Conservation (phyloP, 2,113 vertebrate genomes). For the Pseudorasbora parva region DNA sequence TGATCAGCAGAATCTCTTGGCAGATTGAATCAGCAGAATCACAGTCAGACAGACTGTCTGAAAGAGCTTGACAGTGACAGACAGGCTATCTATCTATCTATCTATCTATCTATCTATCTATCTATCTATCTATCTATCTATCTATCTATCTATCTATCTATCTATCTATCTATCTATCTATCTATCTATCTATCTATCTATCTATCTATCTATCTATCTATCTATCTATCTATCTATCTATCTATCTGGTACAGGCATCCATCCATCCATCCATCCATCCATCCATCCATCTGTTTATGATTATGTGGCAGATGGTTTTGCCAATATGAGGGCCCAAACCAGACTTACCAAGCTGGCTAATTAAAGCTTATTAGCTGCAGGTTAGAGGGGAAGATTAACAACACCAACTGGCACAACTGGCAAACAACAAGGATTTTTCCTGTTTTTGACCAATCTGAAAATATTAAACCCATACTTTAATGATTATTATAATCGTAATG, state of each 20-base stretch:
- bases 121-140: constrained; percentile 14
- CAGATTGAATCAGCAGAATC: constrained; percentile 9
- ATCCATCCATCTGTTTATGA: background rate
- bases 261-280: background rate
- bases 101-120: constrained; percentile 7
- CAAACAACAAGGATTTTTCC: constrained; percentile 52
- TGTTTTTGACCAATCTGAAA: constrained; percentile 32
- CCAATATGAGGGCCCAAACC: background rate
- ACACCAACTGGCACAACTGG: constrained; percentile 12
- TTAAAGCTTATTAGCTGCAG: constrained; percentile 31
- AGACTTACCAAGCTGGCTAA: constrained; percentile 7
- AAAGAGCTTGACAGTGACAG: too few relatives aligned
- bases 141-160: background rate
- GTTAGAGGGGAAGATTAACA: background rate
- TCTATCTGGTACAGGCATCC: background rate
- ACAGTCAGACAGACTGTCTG: too few relatives aligned
- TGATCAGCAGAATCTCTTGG: constrained; percentile 39
- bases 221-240: background rate
- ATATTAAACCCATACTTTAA: constrained; percentile 27
- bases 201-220: background rate
- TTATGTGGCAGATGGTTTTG: constrained; percentile 22
- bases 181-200: background rate
- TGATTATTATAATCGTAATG: constrained; percentile 17
- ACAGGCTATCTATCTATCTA: too few relatives aligned
- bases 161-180: background rate